Base-by-base conservation (phyloP, 2,888 invertebrate species). In the Tholera decimalis region DNA sequence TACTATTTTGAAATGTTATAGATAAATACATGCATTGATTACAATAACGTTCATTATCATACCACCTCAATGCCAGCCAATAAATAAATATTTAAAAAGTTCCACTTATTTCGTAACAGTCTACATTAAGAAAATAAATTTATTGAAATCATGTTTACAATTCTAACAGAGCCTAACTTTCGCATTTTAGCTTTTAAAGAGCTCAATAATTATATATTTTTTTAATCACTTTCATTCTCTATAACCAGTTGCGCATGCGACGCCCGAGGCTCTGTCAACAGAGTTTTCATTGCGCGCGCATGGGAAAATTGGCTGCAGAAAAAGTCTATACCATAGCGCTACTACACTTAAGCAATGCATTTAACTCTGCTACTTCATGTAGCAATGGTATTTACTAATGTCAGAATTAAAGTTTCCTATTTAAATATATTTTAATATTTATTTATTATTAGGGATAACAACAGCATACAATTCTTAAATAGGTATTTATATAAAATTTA, bases 191-290 rank as follows among this genome's bases (percentile, higher is more conserved):
- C n/a, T 41, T 60, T 56, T 62, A 51, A 51, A 35, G 46, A 47
- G 24, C 59, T 71, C 28, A 51, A 50, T 71, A 51, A 58, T 39
- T 26, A 46, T 67, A 47, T 7, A 56, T 60, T 62, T 47, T 60
- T 76, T 58, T 26, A 63, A 71, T 82, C 82, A 89, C 92, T 90
- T 91, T 91, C 91, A 72, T 88, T 90, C 84, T 88, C 83, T 68
- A 77, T 70, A 80, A 77, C 74, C 68, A 65, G 82, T 77, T 72
- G 68, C 65, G 68, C 59, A 56, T 54, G 69, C 71, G 57, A 18
- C 44, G 71, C 15, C 2, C 13, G 47, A 28, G n/a, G 33, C 71
- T 35, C 57, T 51, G 55, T 55, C 67, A 66, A 70, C 49, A 54
- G 28, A 60, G 63, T 79, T 82, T 81, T 79, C 65, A 79, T 79